Conservation (phyloP, 2,888 invertebrate species). For the Conops quadrifasciatus region DNA sequence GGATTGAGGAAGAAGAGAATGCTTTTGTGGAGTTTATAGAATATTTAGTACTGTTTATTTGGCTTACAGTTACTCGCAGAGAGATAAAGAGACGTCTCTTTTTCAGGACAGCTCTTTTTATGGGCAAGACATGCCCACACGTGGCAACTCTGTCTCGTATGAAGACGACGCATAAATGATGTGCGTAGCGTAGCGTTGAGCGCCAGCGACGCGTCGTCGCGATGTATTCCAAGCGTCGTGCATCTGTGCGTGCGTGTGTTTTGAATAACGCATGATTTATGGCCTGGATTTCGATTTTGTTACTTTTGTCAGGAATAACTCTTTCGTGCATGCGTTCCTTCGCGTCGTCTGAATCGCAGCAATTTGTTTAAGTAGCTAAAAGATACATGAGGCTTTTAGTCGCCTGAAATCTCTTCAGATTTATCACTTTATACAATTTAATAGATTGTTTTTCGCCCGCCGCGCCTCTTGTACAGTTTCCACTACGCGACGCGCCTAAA, state of each 20-base stretch:
- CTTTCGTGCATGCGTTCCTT: conserved; percentile 20
- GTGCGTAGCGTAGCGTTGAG: conserved; percentile 1
- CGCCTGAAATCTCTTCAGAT: background rate
- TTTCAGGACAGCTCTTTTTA: background rate
- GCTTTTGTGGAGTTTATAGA: too few species aligned
- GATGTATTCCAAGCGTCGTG: conserved; percentile 8
- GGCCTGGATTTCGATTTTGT: conserved; percentile 26
- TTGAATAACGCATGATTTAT: conserved; percentile 39
- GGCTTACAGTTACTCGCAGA: too few species aligned
- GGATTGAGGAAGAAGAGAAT: too few species aligned
- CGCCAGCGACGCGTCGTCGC: background rate
- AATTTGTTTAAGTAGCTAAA: conserved; percentile 13
- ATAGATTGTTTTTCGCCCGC: background rate
- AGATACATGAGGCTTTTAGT: background rate
- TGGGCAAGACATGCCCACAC: background rate
- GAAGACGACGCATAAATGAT: background rate
- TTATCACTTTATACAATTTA: background rate
- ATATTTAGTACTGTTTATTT: too few species aligned
- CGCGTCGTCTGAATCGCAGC: conserved; percentile 2
- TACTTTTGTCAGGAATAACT: conserved; percentile 37
- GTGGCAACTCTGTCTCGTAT: conserved; percentile 21
- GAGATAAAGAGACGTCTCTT: too few species aligned
- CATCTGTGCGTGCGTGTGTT: conserved; percentile 26
- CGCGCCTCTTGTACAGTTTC: too few species aligned
- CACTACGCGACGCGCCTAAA: conserved; percentile 26